Evolutionary conservation across 2,888 invertebrate species (phyloP), one percentile per base, ranked within the genome.

Genomic region (Octonoba sinensis): DNA sequence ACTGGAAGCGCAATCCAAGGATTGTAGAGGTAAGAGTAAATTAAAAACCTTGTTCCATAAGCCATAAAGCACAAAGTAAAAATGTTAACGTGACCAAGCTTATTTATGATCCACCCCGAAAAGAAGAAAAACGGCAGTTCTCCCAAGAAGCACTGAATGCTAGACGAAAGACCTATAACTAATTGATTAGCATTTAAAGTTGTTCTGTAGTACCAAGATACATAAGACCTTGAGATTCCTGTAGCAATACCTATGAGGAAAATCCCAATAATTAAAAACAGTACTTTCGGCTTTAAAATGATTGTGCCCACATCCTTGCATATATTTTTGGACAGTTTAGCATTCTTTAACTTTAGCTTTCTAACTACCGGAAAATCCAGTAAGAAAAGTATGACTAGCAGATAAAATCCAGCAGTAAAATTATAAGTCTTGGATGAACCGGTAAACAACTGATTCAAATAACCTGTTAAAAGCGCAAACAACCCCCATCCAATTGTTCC

Each of bases 401-500:
- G 56, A 47, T 82, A 82, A 69, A 84, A 84, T 3, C 84, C 82
- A 13, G 84, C 62, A 13, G 81, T 74, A 44, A 75, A 83, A 51
- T 65, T 73, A 47, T 71, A 73, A 20, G 20, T 22, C n/a, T 49
- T 66, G 11, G 78, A 83, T 16, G 51, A 27, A 22, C 66, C 73
- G 16, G 79, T 79, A 13, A 70, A 24, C 22, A 78, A 11, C 87
- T 96, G 96, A n/a, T 95, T 93, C 1, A 96, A 89, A n/a, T 92
- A 90, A 0, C 96, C 96, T 0, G 94, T 91, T 20, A 94, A 87
- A 36, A 95, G 90, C 0, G 94, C 93, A 86, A 95, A 92, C 66
- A 93, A 88, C 18, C 96, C 96, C 92, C 94, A 95, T 0, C 96
- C 96, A 1, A 96, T 90, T 0, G 96, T 93, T 0, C 97, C 96